Evolutionary conservation across 2,888 invertebrate species (phyloP).

Genomic region (Halocaridina rubra): DNA sequence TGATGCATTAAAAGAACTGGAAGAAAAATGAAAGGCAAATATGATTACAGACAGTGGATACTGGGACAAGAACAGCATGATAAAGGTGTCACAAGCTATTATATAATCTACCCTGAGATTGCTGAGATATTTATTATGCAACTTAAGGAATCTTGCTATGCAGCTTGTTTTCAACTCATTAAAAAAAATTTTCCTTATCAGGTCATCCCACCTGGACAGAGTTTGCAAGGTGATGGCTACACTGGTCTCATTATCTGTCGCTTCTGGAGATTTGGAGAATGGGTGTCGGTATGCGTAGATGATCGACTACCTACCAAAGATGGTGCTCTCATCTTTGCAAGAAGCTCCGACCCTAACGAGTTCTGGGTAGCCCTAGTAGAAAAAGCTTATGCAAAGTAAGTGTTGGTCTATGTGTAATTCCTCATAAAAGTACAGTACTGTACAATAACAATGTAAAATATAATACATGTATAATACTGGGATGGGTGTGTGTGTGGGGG

Average conservation of each 20-base stretch:
- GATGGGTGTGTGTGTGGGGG: neutral
- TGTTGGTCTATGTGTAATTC: no score
- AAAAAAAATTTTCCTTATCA: slow-evolving; percentile 15
- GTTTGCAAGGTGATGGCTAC: slow-evolving; percentile 67
- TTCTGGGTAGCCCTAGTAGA: slow-evolving; percentile 70
- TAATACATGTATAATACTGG: no score
- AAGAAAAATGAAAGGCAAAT: no score
- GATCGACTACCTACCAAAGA: slow-evolving; percentile 69
- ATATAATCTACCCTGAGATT: neutral
- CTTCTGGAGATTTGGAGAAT: slow-evolving; percentile 70
- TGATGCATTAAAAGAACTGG: no score
- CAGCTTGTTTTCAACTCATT: no score
- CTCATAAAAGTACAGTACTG: no score
- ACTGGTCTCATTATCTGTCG: slow-evolving; percentile 68
- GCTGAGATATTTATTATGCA: neutral
- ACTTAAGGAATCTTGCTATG: neutral
- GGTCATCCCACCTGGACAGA: slow-evolving; percentile 59
- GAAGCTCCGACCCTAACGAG: slow-evolving; percentile 68
- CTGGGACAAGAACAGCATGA: no score
- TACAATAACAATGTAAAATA: no score
- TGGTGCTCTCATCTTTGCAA: slow-evolving; percentile 68
- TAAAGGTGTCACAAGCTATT: neutral
- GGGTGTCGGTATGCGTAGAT: slow-evolving; percentile 69
- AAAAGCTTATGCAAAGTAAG: slow-evolving; percentile 70
- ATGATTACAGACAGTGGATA: no score